phyloP scores from a whole-genome alignment of 2,113 vertebrate species.

The Mus pahari region DNA sequence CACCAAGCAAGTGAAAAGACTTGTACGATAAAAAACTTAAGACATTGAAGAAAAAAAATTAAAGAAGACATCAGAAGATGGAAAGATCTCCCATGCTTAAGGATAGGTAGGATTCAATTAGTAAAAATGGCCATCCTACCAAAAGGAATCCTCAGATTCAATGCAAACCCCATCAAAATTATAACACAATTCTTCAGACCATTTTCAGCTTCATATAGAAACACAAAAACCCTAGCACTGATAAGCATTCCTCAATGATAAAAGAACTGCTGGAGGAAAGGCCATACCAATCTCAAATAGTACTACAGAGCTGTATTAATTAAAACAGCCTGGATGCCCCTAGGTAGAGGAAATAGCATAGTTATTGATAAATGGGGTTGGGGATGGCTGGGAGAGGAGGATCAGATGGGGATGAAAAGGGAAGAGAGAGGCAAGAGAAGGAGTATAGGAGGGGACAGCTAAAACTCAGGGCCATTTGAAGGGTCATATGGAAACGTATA shows the following conservation, averaged over 20 bases:
- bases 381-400: background rate
- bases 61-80: background rate
- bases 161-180: background rate
- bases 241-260: background rate
- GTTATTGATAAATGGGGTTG: background rate
- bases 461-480: background rate
- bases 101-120: background rate
- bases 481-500: background rate
- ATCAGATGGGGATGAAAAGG: background rate
- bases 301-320: background rate
- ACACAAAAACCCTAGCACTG: background rate
- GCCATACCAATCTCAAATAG: background rate
- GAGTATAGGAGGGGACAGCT: background rate
- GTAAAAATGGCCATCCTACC: background rate
- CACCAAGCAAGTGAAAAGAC: background rate
- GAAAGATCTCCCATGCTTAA: background rate
- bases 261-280: background rate
- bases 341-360: background rate
- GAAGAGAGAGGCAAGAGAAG: background rate
- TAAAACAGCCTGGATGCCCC: background rate
- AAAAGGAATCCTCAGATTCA: background rate
- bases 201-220: background rate
- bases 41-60: background rate
- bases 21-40: background rate
- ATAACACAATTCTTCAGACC: background rate